Evolutionary conservation across 2,888 invertebrate genomes (phyloP), one percentile per base, ranked within the genome.

Genomic region (Aporophyla nigra): DNA sequence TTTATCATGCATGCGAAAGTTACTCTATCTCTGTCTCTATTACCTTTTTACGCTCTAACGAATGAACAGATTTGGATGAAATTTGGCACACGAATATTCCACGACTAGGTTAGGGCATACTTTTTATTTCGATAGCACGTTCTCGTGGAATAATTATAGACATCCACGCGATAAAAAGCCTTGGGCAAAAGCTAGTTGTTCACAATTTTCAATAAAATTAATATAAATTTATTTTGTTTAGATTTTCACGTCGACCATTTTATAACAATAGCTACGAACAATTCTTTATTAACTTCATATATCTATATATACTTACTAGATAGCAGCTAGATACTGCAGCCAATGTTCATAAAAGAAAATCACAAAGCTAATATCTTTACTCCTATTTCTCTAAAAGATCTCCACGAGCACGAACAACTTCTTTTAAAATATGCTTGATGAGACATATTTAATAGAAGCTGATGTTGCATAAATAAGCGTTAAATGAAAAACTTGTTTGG

Each of bases 371-470:
- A 68, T 76, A 86, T 83, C 46, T 76, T 46, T 21, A 33, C 76
- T 74, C 21, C 27, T 21, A 53, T 83, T 78, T 62, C 53, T 46
- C 24, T 61, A 62, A 74, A 74, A 74, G 53, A 83, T 61, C 71
- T 63, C 68, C 62, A 82, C 53, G 62, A 65, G 66, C 61, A 54
- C 19, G 33, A 56, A 40, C 27, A 68, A 83, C 27, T 65, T 75
- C 65, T 71, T 72, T 77, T 61, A 65, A 78, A 83, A 73, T 73
- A 75, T 79, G 71, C 86, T 86, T 86, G 84, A 86, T 75, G 84
- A 75, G 74, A 86, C 70, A 70, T 79, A 83, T 71, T 83, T 73
- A 74, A 83, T 61, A 75, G 72, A 72, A 54, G 72, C 80, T 71
- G 83, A 78, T 74, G 68, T 71, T 83, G 86, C 78, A 83, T 83